Base-by-base conservation (phyloP, 2,888 invertebrate genomes). In the Stenurella melanura region DNA sequence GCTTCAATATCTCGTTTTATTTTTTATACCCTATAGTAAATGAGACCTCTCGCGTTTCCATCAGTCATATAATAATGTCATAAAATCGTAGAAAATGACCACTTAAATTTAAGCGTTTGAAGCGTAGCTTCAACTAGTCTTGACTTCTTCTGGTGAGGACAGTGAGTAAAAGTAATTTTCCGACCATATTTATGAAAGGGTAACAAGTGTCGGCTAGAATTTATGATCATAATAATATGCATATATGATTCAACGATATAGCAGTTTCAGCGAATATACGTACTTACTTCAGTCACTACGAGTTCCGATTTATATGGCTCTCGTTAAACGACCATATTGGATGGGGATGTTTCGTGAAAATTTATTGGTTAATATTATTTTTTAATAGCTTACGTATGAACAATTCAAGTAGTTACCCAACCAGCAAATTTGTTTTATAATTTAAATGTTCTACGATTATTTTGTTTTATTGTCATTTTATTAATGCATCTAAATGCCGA, bases 171-270 rank as follows among this genome's bases (percentile, higher is more conserved):
- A 61, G 70, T 74, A 77, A 73, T 66, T 73, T 30, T 64, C 54
- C 54, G 70, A 11, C 54, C 73, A 61, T 70, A 70, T 74, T 71
- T 74, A 74, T 74, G 77, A 60, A 74, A 71, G 67, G 77, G 74
- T 74, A 77, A 77, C 77, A 77, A 77, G 70, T 76, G 76, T 77
- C 61, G 57, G 42, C 34, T 57, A 34, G 63, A 58, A 77, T 74
- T 77, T 77, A 74, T 74, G 73, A 70, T 50, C 74, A 30, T 54
- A 54, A 50, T 38, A 61, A 64, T 61, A 74, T 74, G 77, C 71
- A 75, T 72, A 58, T 30, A n/a, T 17, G 71, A 66, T 66, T 71
- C 70, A 67, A 72, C 71, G 66, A 66, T 74, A 70, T 73, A 60
- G 77, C 71, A 61, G 67, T 74, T 67, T 60, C 17, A 63, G 26